These are phyloP conservation scores for Gastracanthus pulcherrimus DNA, from an alignment of 2,888 invertebrate species.

Conservation along the genomic window DNA sequence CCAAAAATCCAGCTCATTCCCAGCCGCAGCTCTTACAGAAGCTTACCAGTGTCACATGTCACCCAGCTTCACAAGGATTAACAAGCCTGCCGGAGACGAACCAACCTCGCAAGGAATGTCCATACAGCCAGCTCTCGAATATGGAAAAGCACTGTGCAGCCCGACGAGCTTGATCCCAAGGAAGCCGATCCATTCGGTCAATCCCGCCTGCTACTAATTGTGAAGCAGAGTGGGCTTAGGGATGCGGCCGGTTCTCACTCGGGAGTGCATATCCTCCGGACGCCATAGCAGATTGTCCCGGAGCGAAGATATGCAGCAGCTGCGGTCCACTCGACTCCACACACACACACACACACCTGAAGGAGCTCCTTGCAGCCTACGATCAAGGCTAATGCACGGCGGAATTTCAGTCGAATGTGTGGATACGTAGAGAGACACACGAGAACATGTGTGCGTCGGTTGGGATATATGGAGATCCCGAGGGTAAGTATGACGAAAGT, in stretches of 20 bases:
- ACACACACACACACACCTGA: too few species aligned
- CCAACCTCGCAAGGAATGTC: background rate
- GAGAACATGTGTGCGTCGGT: background rate
- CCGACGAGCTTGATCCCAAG: too few species aligned
- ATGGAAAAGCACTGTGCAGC: background rate
- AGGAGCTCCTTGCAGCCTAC: background rate
- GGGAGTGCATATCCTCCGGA: background rate
- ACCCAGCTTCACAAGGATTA: background rate
- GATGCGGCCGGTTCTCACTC: background rate
- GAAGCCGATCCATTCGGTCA: background rate
- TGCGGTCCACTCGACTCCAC: background rate
- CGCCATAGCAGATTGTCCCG: background rate
- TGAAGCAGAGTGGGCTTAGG: background rate
- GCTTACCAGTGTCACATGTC: too few species aligned
- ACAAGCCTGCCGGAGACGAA: background rate
- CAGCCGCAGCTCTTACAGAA: too few species aligned
- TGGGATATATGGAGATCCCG: too few species aligned
- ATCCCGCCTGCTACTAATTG: background rate
- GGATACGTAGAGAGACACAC: background rate
- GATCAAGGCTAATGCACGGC: too few species aligned
- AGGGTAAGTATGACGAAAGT: too few species aligned
- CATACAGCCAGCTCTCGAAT: background rate
- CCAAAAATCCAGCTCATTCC: too few species aligned
- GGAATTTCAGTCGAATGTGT: background rate
- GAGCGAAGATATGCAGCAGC: constrained; percentile 2